A percentile compares a stretch with the other conserved stretches of the same genome.
Evolutionary conservation across 2,888 invertebrate genomes (phyloP).

Genomic region (Synanthedon vespiformis): DNA sequence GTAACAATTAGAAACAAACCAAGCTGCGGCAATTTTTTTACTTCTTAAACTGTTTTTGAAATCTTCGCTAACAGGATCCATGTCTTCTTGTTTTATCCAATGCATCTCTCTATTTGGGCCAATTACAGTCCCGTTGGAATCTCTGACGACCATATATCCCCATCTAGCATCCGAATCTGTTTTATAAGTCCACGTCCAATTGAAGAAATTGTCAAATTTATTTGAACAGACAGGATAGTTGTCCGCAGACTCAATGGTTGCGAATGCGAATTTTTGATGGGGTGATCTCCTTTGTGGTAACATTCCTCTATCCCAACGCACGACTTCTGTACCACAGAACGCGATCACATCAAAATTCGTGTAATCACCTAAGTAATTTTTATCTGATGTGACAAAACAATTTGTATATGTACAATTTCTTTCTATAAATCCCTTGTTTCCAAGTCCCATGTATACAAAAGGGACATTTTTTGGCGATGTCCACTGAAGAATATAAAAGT

Average conservation of each 20-base stretch:
- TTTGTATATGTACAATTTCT: constrained; percentile 31
- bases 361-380: constrained; percentile 16
- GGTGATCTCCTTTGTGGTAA: constrained; percentile 22
- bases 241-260: constrained; percentile 30
- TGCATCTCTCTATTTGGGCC: constrained; percentile 23
- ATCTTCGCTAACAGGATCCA: constrained; percentile 20
- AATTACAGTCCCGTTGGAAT: constrained; percentile 17
- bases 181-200: constrained; percentile 41
- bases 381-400: constrained; percentile 34
- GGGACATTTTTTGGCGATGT: constrained; percentile 25
- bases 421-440: constrained; percentile 22
- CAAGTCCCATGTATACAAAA: constrained; percentile 28
- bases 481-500: constrained; percentile 32
- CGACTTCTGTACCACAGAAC: constrained; percentile 32
- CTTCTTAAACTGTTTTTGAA: constrained; percentile 13
- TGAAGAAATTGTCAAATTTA: constrained; percentile 25
- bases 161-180: constrained; percentile 28
- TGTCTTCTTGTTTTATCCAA: constrained; percentile 20
- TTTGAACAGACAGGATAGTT: constrained; percentile 26
- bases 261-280: constrained; percentile 34
- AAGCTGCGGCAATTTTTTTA: constrained; percentile 25
- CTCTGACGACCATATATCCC: constrained; percentile 29
- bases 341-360: constrained; percentile 31
- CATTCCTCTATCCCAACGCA: not conserved
- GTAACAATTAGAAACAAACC: constrained; percentile 41